Percentiles rank a stretch among this genome's conserved stretches.
phyloP scores from a whole-genome alignment of 2,113 vertebrate genomes.

The Anguilla rostrata region DNA sequence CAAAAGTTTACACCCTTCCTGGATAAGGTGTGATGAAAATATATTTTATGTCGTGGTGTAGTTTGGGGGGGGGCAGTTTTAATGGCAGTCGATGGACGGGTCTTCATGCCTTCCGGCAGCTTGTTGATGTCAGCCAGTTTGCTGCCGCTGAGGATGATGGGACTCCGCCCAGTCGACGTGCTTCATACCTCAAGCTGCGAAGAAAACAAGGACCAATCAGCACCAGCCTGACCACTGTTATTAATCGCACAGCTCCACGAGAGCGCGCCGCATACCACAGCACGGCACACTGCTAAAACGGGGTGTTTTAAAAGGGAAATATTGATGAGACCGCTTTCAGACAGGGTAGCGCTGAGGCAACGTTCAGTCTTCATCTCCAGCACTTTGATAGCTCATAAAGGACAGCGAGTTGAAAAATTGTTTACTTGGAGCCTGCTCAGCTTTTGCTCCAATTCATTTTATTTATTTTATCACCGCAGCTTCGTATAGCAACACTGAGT shows the following conservation, averaged over 20 bases:
- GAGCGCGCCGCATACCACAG: neutral
- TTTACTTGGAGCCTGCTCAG: neutral
- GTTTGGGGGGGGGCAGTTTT: no score
- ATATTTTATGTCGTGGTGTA: neutral
- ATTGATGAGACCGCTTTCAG: no score
- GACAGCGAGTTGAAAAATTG: neutral
- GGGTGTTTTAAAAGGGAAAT: no score
- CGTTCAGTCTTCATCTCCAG: no score
- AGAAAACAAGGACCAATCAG: neutral
- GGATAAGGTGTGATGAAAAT: neutral
- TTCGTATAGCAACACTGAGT: neutral
- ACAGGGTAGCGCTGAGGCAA: no score
- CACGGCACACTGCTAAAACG: neutral
- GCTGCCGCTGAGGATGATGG: neutral
- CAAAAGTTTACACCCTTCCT: no score
- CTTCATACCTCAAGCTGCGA: neutral
- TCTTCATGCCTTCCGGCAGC: neutral
- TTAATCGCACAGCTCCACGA: neutral
- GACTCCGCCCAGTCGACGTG: neutral
- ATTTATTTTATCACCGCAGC: neutral
- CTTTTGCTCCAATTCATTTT: no score
- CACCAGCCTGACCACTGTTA: neutral
- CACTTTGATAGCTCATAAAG: no score
- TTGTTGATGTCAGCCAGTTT: neutral
- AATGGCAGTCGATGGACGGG: neutral